Evolutionary conservation across 2,113 vertebrate genomes (phyloP).

Genomic region (Fregetta grallaria): DNA sequence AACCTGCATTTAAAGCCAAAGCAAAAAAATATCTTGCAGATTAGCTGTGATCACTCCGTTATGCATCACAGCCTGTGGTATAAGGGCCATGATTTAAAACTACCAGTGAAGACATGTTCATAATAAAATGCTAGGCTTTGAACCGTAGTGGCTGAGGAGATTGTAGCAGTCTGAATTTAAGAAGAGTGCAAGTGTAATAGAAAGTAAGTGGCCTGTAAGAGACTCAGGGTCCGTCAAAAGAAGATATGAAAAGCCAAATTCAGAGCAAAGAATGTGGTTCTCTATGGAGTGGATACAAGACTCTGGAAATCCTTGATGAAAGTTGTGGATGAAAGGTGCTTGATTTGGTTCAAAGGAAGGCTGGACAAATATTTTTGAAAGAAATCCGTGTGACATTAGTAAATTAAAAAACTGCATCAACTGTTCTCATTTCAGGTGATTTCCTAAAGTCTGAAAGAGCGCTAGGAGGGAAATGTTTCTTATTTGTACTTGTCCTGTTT

Average conservation of each 20-base stretch:
- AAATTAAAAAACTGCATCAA: not conserved
- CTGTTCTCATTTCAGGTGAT: not conserved
- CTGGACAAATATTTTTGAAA: not conserved
- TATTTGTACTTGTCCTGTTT: not conserved
- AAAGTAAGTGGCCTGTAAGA: not conserved
- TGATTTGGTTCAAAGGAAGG: not conserved
- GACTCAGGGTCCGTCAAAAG: not conserved
- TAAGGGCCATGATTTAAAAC: not conserved
- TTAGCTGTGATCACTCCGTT: not conserved
- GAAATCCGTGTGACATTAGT: not conserved
- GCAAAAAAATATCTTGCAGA: rapidly evolving
- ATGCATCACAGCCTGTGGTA: not conserved
- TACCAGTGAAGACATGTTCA: not conserved
- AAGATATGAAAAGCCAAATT: not conserved
- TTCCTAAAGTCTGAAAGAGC: not conserved
- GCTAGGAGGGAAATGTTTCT: not conserved
- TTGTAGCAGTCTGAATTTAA: not conserved
- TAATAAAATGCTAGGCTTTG: not conserved
- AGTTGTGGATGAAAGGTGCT: not conserved
- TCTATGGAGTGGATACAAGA: not conserved
- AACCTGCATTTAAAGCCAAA: not conserved
- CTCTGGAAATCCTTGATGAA: not conserved
- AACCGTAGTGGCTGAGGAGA: not conserved
- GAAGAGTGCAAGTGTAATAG: not conserved
- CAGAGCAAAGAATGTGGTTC: not conserved